Evolutionary conservation across 2,888 invertebrate species (phyloP).

Genomic region (Zaprionus obscuricornis): DNA sequence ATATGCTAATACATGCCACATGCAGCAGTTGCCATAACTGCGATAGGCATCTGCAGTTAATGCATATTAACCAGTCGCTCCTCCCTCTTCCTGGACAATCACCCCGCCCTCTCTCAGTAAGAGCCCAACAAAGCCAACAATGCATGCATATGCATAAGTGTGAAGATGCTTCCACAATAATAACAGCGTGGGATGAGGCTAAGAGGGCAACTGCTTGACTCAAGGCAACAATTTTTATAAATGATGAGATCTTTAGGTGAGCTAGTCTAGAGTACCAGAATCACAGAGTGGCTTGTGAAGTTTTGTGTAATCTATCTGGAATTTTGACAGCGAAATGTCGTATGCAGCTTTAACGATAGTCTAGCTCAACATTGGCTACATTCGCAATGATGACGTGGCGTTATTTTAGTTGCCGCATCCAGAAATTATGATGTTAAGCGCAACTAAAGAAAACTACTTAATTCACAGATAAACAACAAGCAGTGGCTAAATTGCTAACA

Average conservation of each 20-base stretch:
- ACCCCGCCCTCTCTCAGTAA: background rate
- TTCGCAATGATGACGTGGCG: constrained; percentile 58
- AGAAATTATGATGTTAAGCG: constrained; percentile 72
- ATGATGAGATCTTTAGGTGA: no score
- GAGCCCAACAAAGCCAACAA: constrained; percentile 9
- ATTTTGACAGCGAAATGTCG: constrained; percentile 24
- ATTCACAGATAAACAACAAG: constrained; percentile 60
- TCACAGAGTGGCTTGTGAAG: no score
- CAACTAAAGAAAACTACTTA: constrained; percentile 64
- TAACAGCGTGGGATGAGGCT: constrained; percentile 24
- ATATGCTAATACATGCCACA: constrained; percentile 59
- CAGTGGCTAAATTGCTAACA: constrained; percentile 38
- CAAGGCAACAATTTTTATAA: no score
- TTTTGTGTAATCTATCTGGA: constrained; percentile 8
- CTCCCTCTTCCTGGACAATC: background rate
- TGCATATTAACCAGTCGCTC: constrained; percentile 50
- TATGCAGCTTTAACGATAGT: constrained; percentile 1
- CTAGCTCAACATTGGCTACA: background rate
- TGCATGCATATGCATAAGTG: constrained; percentile 61
- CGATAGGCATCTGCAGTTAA: constrained; percentile 54
- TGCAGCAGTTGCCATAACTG: constrained; percentile 56
- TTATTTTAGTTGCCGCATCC: constrained; percentile 50
- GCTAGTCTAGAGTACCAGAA: no score
- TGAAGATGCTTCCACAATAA: constrained; percentile 39
- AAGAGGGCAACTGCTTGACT: constrained; percentile 5